Base-by-base conservation (phyloP, 2,888 invertebrate genomes). In the Hydrotaea cyrtoneurina region DNA sequence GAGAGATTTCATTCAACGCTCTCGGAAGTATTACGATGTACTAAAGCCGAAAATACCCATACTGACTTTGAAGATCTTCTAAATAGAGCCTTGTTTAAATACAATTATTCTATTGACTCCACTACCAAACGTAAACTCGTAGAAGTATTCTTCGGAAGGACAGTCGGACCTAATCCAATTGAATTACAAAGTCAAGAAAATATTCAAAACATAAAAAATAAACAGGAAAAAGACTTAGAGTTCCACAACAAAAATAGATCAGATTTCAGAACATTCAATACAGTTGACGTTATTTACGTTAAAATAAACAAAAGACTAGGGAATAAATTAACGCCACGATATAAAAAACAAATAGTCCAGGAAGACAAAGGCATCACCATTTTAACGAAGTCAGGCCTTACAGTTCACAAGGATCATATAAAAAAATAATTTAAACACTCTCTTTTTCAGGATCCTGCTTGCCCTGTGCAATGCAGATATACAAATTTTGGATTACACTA, bases 91-190 rank as follows among this genome's bases (percentile, higher is more conserved):
- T 55, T 80, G 15, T 53, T 71, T 0, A 50, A 80, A 79, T 80
- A 80, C 21, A 74, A 74, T 23, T 36, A 31, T 19, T 66, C 66
- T 21, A 21, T 80, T 5, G 66, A 80, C n/a, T 66, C 80, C 4
- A 62, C 64, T 2, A 80, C 66, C 13, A 23, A n/a, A 8, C 76
- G 31, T n/a, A 64, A 17, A 8, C 39, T 53, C 5, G 31, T 71
- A 2, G 78, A 78, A 55, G 26, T 53, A 10, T 69, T 78, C 53
- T 76, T 80, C 23, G 59, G 71, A n/a, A 75, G 66, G 1, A 69
- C n/a, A n/a, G 26, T 71, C 2, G 39, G 43, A 36, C 43, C 31
- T n/a, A 71, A 80, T 69, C 62, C 59, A n/a, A n/a, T n/a, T n/a
- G n/a, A n/a, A 2, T 15, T 50, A 62, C 15, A n/a, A n/a, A n/a